Evolutionary conservation across 2,888 invertebrate species (phyloP), one percentile per base, ranked within the genome.

Genomic region (Nomada ruficornis): DNA sequence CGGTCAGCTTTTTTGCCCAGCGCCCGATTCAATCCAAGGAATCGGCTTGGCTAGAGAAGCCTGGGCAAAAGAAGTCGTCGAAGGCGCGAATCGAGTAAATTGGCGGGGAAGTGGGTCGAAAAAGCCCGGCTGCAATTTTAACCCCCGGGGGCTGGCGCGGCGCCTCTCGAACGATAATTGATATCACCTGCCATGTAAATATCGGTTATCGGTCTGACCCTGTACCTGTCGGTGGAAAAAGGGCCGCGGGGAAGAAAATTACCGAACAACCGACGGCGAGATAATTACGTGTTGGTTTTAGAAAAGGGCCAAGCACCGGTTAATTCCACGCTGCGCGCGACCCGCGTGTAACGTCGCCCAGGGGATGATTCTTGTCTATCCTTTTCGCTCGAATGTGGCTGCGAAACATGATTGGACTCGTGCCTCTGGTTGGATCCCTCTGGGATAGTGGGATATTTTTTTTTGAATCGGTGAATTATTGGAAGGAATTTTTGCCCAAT

Each of bases 271-370:
- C 89, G 91, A 85, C 90, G 90, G 90, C 88, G 91, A 89, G 92
- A 93, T 94, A 93, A 94, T 93, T 93, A 93, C 92, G 93, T 94
- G 93, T 94, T 93, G 93, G 93, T 94, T 94, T 94, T 94, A 93
- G 93, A 93, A 93, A 93, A 93, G 87, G 90, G 90, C 86, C 88
- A 86, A 86, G 84, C 85, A 89, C 89, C 89, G 91, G 90, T 92
- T 92, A 90, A 93, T 93, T 91, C 90, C 89, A 91, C 90, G 88
- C 89, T 90, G 68, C 81, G 83, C 83, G 79, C 50, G 68, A 80
- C 76, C 82, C 73, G 82, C 80, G 83, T 71, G 81, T 10, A 87
- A 87, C 77, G 79, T 59, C 70, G 82, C 85, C 82, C 80, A 80
- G 62, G 64, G 81, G 82, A 60, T 52, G 80, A 29, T 57, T 57